These are phyloP conservation scores for Dermolepida albohirtum DNA, from an alignment of 2,888 invertebrate species.

Conservation along the genomic window DNA sequence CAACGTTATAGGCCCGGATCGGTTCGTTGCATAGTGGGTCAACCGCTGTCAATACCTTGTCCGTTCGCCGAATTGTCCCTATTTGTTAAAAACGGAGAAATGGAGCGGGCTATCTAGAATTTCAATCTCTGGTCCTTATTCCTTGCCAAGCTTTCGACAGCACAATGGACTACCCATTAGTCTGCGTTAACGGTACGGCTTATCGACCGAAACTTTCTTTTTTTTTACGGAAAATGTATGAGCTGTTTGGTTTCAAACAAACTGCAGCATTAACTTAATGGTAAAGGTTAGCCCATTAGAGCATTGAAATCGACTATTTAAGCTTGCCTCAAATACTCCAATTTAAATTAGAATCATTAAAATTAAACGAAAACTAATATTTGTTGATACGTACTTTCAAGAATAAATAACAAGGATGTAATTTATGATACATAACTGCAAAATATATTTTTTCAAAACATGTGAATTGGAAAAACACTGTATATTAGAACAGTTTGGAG, in stretches of 20 bases:
- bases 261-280: neutral
- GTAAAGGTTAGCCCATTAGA: too few species aligned
- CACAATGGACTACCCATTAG: slow-evolving; percentile 33
- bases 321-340: too few species aligned
- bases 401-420: too few species aligned
- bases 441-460: too few species aligned
- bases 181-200: slow-evolving; percentile 28
- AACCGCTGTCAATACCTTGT: slow-evolving; percentile 61
- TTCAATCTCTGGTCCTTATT: slow-evolving; percentile 40
- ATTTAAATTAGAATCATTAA: too few species aligned
- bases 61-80: slow-evolving; percentile 47
- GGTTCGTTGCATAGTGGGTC: slow-evolving; percentile 55
- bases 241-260: slow-evolving; percentile 27
- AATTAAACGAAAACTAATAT: too few species aligned
- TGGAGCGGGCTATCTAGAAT: slow-evolving; percentile 39
- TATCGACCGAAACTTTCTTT: slow-evolving; percentile 6
- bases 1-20: slow-evolving; percentile 50
- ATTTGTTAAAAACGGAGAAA: slow-evolving; percentile 47
- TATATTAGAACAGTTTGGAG: too few species aligned
- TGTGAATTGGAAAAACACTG: too few species aligned
- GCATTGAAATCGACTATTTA: too few species aligned
- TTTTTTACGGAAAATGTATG: slow-evolving; percentile 5
- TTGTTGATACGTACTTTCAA: too few species aligned
- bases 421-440: too few species aligned
- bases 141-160: slow-evolving; percentile 15